phyloP scores from a whole-genome alignment of 2,888 invertebrate species.

The Taphrorychus bicolor region DNA sequence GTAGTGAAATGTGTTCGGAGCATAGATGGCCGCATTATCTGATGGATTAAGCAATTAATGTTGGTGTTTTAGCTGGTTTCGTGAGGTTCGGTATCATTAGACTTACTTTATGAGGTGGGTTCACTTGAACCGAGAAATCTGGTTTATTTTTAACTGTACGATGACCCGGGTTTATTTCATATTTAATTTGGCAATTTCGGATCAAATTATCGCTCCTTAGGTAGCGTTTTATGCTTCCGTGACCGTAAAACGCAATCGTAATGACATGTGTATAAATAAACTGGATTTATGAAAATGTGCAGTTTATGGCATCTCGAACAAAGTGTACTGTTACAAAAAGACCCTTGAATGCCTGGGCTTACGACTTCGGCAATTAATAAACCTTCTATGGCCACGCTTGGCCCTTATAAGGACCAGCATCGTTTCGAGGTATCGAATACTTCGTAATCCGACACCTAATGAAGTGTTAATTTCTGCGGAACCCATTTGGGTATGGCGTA shows the following conservation, averaged over 20 bases:
- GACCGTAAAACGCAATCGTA: background rate
- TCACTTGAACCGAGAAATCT: constrained; percentile 24
- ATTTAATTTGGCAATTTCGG: constrained; percentile 2
- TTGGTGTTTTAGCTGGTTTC: constrained; percentile 52
- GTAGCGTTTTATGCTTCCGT: background rate
- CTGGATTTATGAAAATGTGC: background rate
- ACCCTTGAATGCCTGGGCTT: constrained; percentile 13
- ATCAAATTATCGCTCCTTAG: background rate
- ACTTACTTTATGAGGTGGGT: constrained; percentile 50
- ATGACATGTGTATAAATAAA: background rate
- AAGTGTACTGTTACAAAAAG: constrained; percentile 9
- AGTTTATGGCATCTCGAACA: background rate
- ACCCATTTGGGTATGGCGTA: constrained; percentile 18
- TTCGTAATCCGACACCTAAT: constrained; percentile 30
- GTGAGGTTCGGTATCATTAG: constrained; percentile 55
- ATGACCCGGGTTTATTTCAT: constrained; percentile 12
- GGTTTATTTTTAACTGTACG: constrained; percentile 28
- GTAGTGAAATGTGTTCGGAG: constrained; percentile 49
- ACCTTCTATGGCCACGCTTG: constrained; percentile 20
- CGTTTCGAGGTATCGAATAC: constrained; percentile 26
- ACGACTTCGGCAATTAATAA: constrained; percentile 23
- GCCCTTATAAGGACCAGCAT: constrained; percentile 27
- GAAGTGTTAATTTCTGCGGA: constrained; percentile 30
- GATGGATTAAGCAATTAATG: constrained; percentile 60
- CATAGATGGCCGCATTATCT: constrained; percentile 55